phyloP scores from a whole-genome alignment of 2,113 vertebrate genomes.

The Circaetus gallicus region DNA sequence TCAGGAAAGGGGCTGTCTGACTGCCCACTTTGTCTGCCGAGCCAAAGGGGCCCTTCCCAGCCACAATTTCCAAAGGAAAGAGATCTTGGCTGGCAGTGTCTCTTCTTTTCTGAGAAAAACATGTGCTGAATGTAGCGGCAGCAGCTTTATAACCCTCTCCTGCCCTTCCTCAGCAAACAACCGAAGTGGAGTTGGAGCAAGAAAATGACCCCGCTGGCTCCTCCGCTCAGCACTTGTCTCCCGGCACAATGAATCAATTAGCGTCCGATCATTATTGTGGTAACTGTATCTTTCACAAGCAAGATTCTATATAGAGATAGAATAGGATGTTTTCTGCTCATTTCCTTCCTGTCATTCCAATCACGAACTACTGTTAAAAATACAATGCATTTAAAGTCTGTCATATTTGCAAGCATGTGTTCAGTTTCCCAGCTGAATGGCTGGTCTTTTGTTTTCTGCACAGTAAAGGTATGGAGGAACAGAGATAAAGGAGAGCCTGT shows the following conservation, averaged over 20 bases:
- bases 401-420: not conserved
- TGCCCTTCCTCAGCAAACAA: conserved; percentile 62
- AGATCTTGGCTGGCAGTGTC: conserved; percentile 46
- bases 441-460: not conserved
- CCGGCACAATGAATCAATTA: conserved; percentile 52
- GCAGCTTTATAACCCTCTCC: conserved; percentile 46
- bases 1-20: conserved; percentile 66
- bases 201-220: not conserved
- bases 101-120: conserved; percentile 54
- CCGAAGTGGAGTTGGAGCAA: conserved; percentile 14
- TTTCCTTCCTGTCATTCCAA: conserved; percentile 60
- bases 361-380: conserved; percentile 45
- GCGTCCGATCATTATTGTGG: conserved; percentile 5
- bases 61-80: conserved; percentile 62
- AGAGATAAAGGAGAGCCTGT: not conserved
- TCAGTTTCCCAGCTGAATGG: not conserved
- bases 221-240: conserved; percentile 1
- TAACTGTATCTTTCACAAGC: conserved; percentile 46
- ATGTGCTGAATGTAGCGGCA: conserved; percentile 16
- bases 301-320: conserved; percentile 53
- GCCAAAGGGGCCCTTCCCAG: conserved; percentile 64
- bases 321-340: conserved; percentile 39
- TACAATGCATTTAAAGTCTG: not conserved
- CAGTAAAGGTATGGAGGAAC: not conserved
- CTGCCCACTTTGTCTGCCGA: conserved; percentile 61